Percentiles rank a stretch among this genome's conserved stretches.
phyloP scores from a whole-genome alignment of 2,113 vertebrate species.

The Pungitius pungitius region DNA sequence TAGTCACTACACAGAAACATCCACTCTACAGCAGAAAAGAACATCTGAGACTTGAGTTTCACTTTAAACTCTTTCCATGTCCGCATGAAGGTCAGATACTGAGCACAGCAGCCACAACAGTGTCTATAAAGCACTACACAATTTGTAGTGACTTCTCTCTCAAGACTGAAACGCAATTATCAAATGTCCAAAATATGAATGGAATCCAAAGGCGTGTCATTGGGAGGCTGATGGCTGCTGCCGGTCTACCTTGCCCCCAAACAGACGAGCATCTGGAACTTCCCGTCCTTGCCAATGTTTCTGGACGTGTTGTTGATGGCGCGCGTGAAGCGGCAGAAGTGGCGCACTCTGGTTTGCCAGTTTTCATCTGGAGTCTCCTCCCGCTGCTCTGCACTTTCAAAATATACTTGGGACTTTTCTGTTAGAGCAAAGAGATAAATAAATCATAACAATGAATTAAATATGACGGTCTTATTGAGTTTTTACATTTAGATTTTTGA shows the following conservation, averaged over 20 bases:
- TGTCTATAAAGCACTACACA: neutral
- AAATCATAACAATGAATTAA: neutral
- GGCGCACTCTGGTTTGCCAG: constrained; percentile 91
- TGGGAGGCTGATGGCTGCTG: neutral
- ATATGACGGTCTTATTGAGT: neutral
- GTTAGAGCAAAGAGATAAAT: constrained; percentile 43
- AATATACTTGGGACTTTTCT: constrained; percentile 98
- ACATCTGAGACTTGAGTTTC: constrained; percentile 25
- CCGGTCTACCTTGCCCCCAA: constrained; percentile 91
- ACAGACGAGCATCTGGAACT: constrained; percentile 99
- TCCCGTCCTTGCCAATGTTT: constrained; percentile 98
- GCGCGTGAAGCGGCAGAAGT: constrained; percentile 94
- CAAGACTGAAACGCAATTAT: neutral
- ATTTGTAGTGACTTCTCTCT: neutral
- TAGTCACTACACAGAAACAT: neutral
- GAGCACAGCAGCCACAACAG: neutral
- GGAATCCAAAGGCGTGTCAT: neutral
- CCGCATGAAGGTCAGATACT: constrained; percentile 5
- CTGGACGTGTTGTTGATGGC: constrained; percentile 94
- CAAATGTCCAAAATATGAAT: neutral
- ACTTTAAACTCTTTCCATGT: constrained; percentile 2
- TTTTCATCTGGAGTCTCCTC: constrained; percentile 91
- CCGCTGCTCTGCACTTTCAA: constrained; percentile 90
- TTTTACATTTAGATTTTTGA: neutral
- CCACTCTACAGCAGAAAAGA: neutral